Percentiles rank a stretch among this genome's conserved stretches.
Conservation (phyloP, 1,140 invertebrate species). For the Drosophila kanapiae region DNA sequence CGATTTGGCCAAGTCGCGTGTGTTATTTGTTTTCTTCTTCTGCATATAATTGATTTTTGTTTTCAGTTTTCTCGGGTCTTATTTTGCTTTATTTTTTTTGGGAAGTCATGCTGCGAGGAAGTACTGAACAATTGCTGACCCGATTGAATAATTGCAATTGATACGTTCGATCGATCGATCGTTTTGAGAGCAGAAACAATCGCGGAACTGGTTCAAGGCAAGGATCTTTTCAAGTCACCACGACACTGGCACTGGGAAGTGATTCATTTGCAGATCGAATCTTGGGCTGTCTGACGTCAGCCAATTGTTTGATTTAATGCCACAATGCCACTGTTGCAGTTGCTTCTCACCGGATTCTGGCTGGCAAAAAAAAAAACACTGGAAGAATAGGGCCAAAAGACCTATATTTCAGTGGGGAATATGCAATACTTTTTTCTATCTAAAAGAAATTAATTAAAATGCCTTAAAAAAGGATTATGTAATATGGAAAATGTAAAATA, state of each 20-base stretch:
- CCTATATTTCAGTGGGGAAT: too few species aligned
- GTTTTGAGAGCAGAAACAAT: constrained; percentile 50
- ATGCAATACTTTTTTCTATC: too few species aligned
- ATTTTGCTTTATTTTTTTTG: constrained; percentile 27
- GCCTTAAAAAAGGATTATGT: too few species aligned
- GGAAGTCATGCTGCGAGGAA: constrained; percentile 71
- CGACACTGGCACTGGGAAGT: neutral
- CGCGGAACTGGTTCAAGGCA: constrained; percentile 47
- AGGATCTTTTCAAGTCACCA: constrained; percentile 32
- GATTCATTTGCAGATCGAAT: constrained; percentile 39
- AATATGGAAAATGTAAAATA: too few species aligned
- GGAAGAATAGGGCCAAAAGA: neutral
- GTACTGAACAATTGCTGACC: constrained; percentile 56
- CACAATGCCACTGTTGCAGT: constrained; percentile 21
- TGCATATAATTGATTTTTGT: constrained; percentile 70
- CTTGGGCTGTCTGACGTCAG: constrained; percentile 34
- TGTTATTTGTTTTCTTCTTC: constrained; percentile 32
- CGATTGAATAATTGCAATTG: constrained; percentile 49
- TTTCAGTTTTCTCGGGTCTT: constrained; percentile 21
- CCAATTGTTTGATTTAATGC: constrained; percentile 48
- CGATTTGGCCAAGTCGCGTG: constrained; percentile 67
- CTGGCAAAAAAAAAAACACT: constrained; percentile 1
- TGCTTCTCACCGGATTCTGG: constrained; percentile 23
- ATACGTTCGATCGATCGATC: constrained; percentile 36
- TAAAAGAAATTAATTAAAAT: too few species aligned